Evolutionary conservation across 2,797 vertebrate species (phyloP), one percentile per base, ranked within the genome.

Genomic region (Aphelocoma californica): DNA sequence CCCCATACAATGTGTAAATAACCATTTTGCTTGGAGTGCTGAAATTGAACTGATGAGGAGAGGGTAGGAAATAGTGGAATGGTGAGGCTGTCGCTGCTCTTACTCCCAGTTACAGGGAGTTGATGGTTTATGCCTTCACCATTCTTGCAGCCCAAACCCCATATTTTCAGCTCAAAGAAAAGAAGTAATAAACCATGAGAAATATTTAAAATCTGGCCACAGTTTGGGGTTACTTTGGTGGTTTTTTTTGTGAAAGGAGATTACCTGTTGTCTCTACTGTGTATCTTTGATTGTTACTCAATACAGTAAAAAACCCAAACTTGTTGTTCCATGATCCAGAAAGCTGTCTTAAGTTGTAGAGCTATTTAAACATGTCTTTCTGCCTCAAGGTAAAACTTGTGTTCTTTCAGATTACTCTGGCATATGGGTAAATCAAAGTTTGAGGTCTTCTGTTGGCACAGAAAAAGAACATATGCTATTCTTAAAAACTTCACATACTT

Each of bases 361-460:
- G 86, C 72, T 96, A 71, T 94, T 96, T 89, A 95, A 95, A 88
- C 53, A 20, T 65, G 73, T 87, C 92, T 93, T 91, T 74, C 86
- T 94, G 84, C 89, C 89, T 94, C 92, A 96, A 96, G 94, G 95
- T 97, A 94, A 92, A 96, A 88, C 61, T 92, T 90, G 90, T 74
- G 86, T 95, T 88, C 83, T 96, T 92, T 93, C 70, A 72, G 69
- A 83, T 94, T 92, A 92, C 57, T 95, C 71, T 54, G 78, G 83
- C 96, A 97, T 97, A 96, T 95, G 94, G 96, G 69, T 90, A 95
- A 89, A 95, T 95, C 86, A 85, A 93, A 97, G 90, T 90, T 91
- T 95, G 88, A 97, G 95, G 93, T 96, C 94, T 95, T 97, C 73
- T 71, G 34, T 92, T 96, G 95, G 96, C 95, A 96, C 81, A 85